Conservation (phyloP, 1,140 invertebrate genomes). For the Agrypnia vestita region DNA sequence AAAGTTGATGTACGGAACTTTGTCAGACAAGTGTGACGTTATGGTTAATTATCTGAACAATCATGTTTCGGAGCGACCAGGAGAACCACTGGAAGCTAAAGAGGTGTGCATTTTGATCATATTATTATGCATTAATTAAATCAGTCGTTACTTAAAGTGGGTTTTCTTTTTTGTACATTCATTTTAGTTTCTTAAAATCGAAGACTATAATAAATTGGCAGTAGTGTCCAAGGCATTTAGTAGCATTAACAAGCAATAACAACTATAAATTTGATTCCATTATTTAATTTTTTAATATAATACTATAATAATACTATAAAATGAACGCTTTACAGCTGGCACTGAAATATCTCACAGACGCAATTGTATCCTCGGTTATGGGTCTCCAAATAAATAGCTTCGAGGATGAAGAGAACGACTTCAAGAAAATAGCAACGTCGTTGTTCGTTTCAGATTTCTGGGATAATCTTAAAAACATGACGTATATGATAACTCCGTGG, state of each 20-base stretch:
- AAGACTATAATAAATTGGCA: too few species aligned
- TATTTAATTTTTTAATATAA: too few species aligned
- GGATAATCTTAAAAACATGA: conserved; percentile 12
- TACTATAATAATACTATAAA: too few species aligned
- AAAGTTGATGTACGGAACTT: conserved; percentile 27
- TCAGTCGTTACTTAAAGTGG: too few species aligned
- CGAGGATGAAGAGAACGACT: conserved; percentile 46
- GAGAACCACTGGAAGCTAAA: conserved; percentile 45
- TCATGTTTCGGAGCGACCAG: conserved; percentile 33
- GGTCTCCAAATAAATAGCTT: conserved; percentile 51
- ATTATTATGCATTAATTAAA: too few species aligned
- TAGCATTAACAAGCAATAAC: too few species aligned
- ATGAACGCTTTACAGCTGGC: conserved; percentile 35
- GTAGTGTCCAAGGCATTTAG: too few species aligned
- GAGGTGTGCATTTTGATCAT: conserved; percentile 12
- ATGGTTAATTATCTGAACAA: conserved; percentile 51
- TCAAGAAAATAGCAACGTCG: conserved; percentile 31
- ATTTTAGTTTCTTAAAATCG: too few species aligned
- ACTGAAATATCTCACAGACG: conserved; percentile 53
- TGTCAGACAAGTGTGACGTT: conserved; percentile 30
- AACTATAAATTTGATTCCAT: too few species aligned
- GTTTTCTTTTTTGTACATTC: too few species aligned
- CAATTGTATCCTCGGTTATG: conserved; percentile 47
- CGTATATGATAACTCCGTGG: conserved; percentile 34
- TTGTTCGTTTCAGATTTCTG: conserved; percentile 45